Conservation (phyloP, 2,888 invertebrate species). For the Pyralis farinalis region DNA sequence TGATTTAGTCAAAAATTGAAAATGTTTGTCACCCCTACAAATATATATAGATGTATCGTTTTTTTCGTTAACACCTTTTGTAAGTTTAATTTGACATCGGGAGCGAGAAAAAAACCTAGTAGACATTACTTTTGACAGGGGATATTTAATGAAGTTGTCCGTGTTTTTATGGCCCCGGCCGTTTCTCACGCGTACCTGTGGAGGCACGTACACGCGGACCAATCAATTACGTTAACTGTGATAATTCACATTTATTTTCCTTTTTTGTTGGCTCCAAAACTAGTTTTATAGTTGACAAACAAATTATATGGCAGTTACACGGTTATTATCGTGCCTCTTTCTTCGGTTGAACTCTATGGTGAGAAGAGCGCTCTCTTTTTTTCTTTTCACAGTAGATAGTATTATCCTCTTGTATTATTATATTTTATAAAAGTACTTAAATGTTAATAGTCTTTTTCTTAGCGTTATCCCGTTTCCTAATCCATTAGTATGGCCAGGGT, state of each 20-base stretch:
- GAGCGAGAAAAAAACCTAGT: conserved; percentile 73
- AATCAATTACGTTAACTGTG: conserved; percentile 79
- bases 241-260: conserved; percentile 55
- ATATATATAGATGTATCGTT: conserved; percentile 50
- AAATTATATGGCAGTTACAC: conserved; percentile 68
- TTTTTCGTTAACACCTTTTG: conserved; percentile 80
- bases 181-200: conserved; percentile 69
- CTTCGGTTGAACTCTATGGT: conserved; percentile 15
- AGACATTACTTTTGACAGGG: conserved; percentile 78
- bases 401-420: too few species aligned
- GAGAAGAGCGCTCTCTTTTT: too few species aligned
- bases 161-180: conserved; percentile 43
- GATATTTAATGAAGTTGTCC: conserved; percentile 78
- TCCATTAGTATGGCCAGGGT: too few species aligned
- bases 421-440: too few species aligned
- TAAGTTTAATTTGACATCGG: conserved; percentile 78
- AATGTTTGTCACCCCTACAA: conserved; percentile 53
- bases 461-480: too few species aligned
- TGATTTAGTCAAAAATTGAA: too few species aligned
- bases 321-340: conserved; percentile 45
- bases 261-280: conserved; percentile 35
- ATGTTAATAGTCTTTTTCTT: too few species aligned
- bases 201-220: conserved; percentile 70
- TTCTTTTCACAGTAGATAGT: too few species aligned
- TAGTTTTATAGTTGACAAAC: conserved; percentile 58